Evolutionary conservation across 2,797 vertebrate species (phyloP).

Genomic region (Chaenodraco wilsoni): DNA sequence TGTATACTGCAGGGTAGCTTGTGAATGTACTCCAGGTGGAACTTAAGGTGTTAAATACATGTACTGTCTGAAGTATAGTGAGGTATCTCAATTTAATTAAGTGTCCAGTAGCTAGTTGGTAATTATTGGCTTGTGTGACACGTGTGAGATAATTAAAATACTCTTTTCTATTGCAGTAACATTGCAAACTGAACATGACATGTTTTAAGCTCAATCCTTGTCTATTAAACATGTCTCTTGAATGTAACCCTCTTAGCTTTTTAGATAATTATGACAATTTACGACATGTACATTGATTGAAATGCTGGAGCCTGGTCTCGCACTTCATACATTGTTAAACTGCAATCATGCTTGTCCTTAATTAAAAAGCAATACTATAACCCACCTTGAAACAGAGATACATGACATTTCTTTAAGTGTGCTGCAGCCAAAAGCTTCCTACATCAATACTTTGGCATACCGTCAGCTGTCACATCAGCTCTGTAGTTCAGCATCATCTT

Average conservation of each 20-base stretch:
- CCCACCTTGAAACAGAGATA: neutral
- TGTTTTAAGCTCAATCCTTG: neutral
- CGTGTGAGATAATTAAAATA: no score
- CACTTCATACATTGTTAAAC: no score
- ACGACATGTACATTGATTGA: neutral
- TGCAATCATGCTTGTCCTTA: no score
- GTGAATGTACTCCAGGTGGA: no score
- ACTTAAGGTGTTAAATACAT: no score
- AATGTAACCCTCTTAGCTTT: neutral
- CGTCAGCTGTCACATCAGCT: conserved; percentile 34
- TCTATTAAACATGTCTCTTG: neutral
- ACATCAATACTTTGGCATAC: conserved; percentile 60
- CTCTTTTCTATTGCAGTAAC: neutral
- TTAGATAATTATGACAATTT: neutral
- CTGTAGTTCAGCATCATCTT: conserved; percentile 28
- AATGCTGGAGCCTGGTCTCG: neutral
- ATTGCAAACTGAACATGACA: neutral
- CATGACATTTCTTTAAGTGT: conserved; percentile 11
- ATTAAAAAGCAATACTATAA: conserved; percentile 9
- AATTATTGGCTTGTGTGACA: conserved; percentile 2
- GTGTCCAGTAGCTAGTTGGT: rapidly evolving
- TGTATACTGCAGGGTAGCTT: no score
- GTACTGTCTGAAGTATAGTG: no score
- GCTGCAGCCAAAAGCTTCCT: conserved; percentile 44
- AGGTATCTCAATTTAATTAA: neutral